These are phyloP conservation scores for Chrysomela aeneicollis DNA, from an alignment of 2,888 invertebrate genomes.

Conservation along the genomic window DNA sequence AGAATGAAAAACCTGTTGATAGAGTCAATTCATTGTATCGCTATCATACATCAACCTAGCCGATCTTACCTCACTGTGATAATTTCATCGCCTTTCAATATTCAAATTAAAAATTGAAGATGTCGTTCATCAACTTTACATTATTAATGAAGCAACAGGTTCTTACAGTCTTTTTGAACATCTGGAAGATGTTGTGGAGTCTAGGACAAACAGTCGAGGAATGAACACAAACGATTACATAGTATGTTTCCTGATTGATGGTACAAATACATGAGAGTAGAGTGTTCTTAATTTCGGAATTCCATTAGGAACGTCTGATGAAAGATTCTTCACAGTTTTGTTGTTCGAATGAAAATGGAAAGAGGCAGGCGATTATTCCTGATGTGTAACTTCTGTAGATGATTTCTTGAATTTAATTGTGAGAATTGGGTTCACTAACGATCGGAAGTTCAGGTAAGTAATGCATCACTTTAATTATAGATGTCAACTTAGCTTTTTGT, in stretches of 20 bases:
- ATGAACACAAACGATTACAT: not conserved
- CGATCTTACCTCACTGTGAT: not conserved
- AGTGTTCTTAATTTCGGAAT: no score
- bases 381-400: no score
- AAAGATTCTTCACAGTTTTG: no score
- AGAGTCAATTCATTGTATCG: not conserved
- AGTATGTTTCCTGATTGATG: no score
- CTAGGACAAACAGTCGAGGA: not conserved
- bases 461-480: not conserved
- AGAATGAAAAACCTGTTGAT: not conserved
- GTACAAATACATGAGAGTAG: no score
- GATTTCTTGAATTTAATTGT: not conserved
- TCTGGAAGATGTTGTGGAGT: not conserved
- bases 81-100: not conserved
- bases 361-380: no score
- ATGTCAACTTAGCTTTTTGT: not conserved
- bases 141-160: slow-evolving; percentile 2
- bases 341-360: no score
- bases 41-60: not conserved
- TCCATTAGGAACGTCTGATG: no score
- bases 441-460: not conserved
- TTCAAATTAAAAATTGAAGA: slow-evolving; percentile 1
- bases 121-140: not conserved
- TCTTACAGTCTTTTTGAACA: not conserved
- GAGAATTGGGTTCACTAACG: not conserved